Evolutionary conservation across 2,113 vertebrate species (phyloP), one percentile per base, ranked within the genome.

Genomic region (Rhinichthys klamathensis): DNA sequence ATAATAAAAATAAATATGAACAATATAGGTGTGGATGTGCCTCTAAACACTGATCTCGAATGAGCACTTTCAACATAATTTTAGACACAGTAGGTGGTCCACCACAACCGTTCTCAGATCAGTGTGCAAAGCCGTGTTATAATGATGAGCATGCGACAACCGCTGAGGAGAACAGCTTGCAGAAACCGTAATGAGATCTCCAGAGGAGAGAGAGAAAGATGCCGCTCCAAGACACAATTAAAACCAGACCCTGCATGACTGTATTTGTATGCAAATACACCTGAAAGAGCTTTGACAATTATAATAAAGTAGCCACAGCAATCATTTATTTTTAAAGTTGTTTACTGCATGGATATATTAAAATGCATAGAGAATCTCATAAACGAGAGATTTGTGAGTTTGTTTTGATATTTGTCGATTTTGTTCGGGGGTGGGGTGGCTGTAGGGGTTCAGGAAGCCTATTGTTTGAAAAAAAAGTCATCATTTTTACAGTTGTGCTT

Each of bases 181-280:
- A 67, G 74, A 78, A 65, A 78, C 74, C 7, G 5, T 85, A 85
- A 85, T 85, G 83, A 85, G 83, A 78, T 85, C 83, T 85, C 83
- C 83, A 85, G 83, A 85, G 83, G 83, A 84, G 74, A 78, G 83
- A 75, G 49, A 77, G 61, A 84, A 46, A 79, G 74, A 76, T 1
- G 74, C 51, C n/a, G 83, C 61, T 84, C 58, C 51, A 78, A 84
- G 83, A 84, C 83, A 85, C 74, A 79, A 79, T 85, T 85, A 70
- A 85, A 61, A 49, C 27, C 21, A 77, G 60, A 63, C 77, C 13
- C 54, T 32, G 79, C 73, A 74, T 60, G 85, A 38, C 63, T 54
- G 27, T 72, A 51, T 84, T 70, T 76, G 73, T n/a, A 49, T 78
- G 58, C 56, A 51, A 41, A 49, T 84, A 56, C 6, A 74, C 54